Percentiles rank a stretch among this genome's conserved stretches.
Conservation (phyloP, 2,888 invertebrate species). For the Hyalella azteca region DNA sequence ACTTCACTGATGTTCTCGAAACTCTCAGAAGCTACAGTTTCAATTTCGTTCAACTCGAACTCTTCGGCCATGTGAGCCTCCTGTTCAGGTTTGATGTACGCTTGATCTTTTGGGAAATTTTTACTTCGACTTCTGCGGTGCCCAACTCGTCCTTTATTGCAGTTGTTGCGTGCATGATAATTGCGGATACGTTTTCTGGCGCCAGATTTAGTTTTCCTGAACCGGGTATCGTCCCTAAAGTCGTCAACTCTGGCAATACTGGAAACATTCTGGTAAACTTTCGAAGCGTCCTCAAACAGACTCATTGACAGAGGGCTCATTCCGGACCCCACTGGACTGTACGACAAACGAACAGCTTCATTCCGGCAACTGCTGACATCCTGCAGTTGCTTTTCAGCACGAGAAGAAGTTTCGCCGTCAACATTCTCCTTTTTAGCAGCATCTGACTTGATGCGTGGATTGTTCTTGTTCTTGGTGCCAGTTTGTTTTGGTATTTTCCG, state of each 20-base stretch:
- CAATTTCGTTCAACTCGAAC: not conserved
- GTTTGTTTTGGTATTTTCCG: no score
- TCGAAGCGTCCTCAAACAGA: not conserved
- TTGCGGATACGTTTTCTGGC: not conserved
- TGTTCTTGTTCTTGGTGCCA: no score
- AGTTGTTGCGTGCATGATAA: slow-evolving; percentile 1
- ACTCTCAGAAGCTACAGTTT: not conserved
- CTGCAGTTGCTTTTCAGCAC: no score
- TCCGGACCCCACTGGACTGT: no score
- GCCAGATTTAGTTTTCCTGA: not conserved
- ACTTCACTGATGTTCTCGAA: not conserved
- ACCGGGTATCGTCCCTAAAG: slow-evolving; percentile 21
- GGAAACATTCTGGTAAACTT: not conserved
- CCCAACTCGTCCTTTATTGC: not conserved
- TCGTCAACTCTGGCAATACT: not conserved
- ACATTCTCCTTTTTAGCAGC: no score
- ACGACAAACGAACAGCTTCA: no score
- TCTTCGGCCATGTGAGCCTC: not conserved
- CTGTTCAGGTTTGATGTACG: not conserved
- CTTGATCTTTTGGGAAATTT: not conserved
- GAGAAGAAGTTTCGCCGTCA: no score
- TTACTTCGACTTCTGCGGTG: slow-evolving; percentile 27
- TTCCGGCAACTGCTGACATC: no score
- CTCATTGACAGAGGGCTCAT: no score
- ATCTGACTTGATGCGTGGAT: no score